phyloP scores from a whole-genome alignment of 2,888 invertebrate genomes.

The Erebia ligea region DNA sequence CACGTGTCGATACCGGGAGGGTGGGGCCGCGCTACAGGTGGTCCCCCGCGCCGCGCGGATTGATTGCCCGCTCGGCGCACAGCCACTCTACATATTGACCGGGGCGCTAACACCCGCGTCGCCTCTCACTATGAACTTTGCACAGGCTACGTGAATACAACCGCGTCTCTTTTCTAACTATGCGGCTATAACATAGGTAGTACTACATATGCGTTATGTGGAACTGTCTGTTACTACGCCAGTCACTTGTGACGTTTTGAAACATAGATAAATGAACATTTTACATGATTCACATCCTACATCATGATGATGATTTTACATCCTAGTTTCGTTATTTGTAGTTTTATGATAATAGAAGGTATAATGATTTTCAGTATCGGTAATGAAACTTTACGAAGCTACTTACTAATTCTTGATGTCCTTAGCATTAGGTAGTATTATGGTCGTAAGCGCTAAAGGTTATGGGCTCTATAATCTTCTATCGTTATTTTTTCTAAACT shows the following conservation, averaged over 20 bases:
- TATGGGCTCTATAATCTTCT: too few species aligned
- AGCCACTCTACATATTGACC: conserved; percentile 83
- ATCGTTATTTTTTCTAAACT: too few species aligned
- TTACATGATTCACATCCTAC: too few species aligned
- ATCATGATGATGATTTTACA: too few species aligned
- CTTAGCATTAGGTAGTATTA: too few species aligned
- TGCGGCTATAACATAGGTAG: conserved; percentile 31
- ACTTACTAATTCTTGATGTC: too few species aligned
- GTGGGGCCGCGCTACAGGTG: conserved; percentile 70
- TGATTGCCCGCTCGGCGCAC: conserved; percentile 78
- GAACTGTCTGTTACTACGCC: conserved; percentile 3
- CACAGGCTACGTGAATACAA: conserved; percentile 60
- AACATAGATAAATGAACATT: background rate
- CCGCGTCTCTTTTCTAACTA: conserved; percentile 35
- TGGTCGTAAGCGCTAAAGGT: too few species aligned
- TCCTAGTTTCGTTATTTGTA: background rate
- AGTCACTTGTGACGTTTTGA: background rate
- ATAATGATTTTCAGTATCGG: background rate
- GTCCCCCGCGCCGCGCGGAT: conserved; percentile 68
- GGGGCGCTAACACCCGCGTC: conserved; percentile 76
- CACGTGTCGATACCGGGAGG: conserved; percentile 73
- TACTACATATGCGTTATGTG: background rate
- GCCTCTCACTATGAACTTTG: conserved; percentile 68
- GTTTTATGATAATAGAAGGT: background rate
- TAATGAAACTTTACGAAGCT: background rate